A percentile compares a stretch with the other conserved stretches of the same genome.
Evolutionary conservation across 2,113 vertebrate species (phyloP).

Genomic region (Mobula birostris): DNA sequence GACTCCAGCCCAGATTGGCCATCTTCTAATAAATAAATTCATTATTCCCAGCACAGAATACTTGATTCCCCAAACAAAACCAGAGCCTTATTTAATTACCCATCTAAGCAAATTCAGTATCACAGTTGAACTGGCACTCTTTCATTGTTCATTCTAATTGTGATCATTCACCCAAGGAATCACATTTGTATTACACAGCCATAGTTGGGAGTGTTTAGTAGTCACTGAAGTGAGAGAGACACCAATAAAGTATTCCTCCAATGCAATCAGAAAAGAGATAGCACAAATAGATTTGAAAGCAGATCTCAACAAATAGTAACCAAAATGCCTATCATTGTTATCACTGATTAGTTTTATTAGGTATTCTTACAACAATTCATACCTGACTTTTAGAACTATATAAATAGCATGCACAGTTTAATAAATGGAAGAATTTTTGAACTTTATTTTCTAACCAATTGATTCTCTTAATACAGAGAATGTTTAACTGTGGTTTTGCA

Average conservation of each 20-base stretch:
- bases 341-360: background rate
- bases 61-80: background rate
- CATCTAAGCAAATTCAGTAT: background rate
- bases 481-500: background rate
- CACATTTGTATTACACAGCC: background rate
- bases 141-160: slow-evolving; percentile 5
- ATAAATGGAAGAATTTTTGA: background rate
- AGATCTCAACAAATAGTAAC: background rate
- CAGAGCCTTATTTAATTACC: slow-evolving; percentile 5
- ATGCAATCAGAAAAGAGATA: background rate
- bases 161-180: background rate
- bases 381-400: background rate
- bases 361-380: background rate
- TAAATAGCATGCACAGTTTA: background rate
- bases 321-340: background rate
- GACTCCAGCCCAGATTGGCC: background rate
- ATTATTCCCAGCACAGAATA: background rate
- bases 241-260: background rate
- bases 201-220: background rate
- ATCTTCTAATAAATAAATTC: background rate
- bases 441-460: background rate
- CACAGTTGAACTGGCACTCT: background rate
- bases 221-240: background rate
- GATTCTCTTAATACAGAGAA: background rate
- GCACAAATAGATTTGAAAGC: background rate